These are phyloP conservation scores for Anser cygnoides DNA, from an alignment of 2,113 vertebrate species.

Conservation along the genomic window DNA sequence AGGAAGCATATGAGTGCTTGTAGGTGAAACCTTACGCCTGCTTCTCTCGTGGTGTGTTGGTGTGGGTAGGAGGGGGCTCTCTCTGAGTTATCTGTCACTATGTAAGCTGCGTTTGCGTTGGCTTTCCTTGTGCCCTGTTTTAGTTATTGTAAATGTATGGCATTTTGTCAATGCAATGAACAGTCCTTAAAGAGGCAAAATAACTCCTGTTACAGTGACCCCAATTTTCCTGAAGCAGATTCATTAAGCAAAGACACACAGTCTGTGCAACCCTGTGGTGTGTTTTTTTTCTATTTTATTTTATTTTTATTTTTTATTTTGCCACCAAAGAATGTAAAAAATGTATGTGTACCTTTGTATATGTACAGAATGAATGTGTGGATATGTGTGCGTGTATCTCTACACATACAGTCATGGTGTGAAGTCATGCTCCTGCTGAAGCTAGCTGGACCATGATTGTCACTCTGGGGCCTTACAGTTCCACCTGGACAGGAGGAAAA, in stretches of 20 bases:
- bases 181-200: slow-evolving; percentile 66
- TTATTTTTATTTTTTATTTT: slow-evolving; percentile 30
- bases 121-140: slow-evolving; percentile 63
- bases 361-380: slow-evolving; percentile 61
- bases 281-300: not conserved
- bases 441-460: not conserved
- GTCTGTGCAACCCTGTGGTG: not conserved
- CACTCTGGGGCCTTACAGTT: slow-evolving; percentile 44
- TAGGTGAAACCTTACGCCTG: not conserved
- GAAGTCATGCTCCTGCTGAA: slow-evolving; percentile 15
- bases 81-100: slow-evolving; percentile 33
- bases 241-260: slow-evolving; percentile 29
- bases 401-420: not conserved
- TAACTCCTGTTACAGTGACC: slow-evolving; percentile 35
- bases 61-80: not conserved
- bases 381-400: not conserved
- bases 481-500: slow-evolving; percentile 29
- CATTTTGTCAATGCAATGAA: slow-evolving; percentile 58
- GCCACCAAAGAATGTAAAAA: slow-evolving; percentile 75
- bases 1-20: slow-evolving; percentile 2
- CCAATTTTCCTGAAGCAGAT: not conserved
- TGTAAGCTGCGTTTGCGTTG: slow-evolving; percentile 60
- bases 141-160: slow-evolving; percentile 57
- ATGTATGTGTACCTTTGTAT: slow-evolving; percentile 60
- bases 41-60: not conserved